phyloP scores from a whole-genome alignment of 92 coral and sea anemone genomes.

The Siderastrea siderea region DNA sequence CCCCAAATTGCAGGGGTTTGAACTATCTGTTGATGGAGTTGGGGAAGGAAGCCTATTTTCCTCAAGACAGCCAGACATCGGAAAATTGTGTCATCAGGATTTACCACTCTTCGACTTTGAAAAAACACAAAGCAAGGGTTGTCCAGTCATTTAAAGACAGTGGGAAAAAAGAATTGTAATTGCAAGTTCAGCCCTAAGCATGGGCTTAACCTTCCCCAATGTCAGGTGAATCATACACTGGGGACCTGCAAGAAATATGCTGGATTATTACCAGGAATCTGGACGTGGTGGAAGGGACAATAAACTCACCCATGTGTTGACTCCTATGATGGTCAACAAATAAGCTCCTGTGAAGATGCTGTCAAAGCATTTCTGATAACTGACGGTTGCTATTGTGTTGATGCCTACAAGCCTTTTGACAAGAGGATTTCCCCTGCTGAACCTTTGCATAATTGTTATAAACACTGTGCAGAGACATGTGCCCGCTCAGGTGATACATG shows the following conservation, averaged over 20 bases:
- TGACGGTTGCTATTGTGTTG: slow-evolving; percentile 64
- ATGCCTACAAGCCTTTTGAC: slow-evolving; percentile 69
- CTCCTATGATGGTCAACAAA: slow-evolving; percentile 66
- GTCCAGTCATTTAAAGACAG: slow-evolving; percentile 23
- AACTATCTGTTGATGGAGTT: no score
- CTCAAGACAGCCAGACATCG: slow-evolving; percentile 19
- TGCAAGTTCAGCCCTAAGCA: slow-evolving; percentile 56
- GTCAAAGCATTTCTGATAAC: slow-evolving; percentile 67
- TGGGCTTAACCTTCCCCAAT: slow-evolving; percentile 57
- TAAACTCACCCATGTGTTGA: slow-evolving; percentile 23
- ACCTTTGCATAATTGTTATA: slow-evolving; percentile 47
- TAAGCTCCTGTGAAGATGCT: slow-evolving; percentile 51
- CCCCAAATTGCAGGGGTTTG: slow-evolving; percentile 60
- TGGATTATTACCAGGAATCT: slow-evolving; percentile 54
- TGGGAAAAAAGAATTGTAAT: slow-evolving; percentile 29
- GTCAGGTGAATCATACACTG: slow-evolving; percentile 45
- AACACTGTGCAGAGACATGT: slow-evolving; percentile 42
- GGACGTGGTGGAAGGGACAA: slow-evolving; percentile 52
- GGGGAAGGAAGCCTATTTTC: slow-evolving; percentile 47
- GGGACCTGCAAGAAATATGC: slow-evolving; percentile 56
- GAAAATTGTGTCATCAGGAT: slow-evolving; percentile 61
- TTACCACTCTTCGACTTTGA: slow-evolving; percentile 57
- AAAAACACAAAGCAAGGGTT: slow-evolving; percentile 55
- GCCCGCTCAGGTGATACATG: slow-evolving; percentile 18
- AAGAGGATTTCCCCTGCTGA: slow-evolving; percentile 12